Conservation (phyloP, 2,113 vertebrate genomes). For the Brachyhypopomus gauderio region DNA sequence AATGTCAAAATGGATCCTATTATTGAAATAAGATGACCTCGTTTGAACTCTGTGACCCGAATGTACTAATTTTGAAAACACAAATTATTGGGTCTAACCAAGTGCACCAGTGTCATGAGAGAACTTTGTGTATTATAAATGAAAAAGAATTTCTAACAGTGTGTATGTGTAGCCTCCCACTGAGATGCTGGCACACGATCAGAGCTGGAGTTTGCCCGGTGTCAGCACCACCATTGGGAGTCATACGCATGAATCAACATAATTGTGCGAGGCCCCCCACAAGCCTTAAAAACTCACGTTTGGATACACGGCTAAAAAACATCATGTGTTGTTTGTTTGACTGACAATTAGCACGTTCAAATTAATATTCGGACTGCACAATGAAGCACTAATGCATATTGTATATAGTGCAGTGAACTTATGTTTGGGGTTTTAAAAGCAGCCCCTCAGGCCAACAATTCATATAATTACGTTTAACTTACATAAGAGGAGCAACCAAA, state of each 20-base stretch:
- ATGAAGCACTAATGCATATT: neutral
- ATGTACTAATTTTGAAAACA: neutral
- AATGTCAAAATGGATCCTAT: neutral
- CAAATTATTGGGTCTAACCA: neutral
- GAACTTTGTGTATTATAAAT: neutral
- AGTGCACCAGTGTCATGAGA: neutral
- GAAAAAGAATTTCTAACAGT: neutral
- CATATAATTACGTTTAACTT: neutral
- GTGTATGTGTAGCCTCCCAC: neutral
- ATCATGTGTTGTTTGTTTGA: constrained; percentile 6
- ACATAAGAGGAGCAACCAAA: neutral
- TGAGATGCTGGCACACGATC: constrained; percentile 25
- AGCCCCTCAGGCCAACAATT: neutral
- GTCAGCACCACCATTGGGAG: constrained; percentile 74
- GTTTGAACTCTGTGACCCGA: neutral
- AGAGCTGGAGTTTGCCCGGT: constrained; percentile 69
- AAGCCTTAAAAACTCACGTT: constrained; percentile 26
- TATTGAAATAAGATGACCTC: neutral
- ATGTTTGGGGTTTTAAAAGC: neutral
- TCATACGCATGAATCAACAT: constrained; percentile 67
- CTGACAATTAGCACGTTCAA: neutral
- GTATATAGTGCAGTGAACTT: neutral
- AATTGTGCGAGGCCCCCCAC: constrained; percentile 53
- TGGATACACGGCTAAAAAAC: constrained; percentile 26
- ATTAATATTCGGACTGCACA: neutral